These are phyloP conservation scores for Lepidocyrtoides sp. DNA, from an alignment of 2,888 invertebrate genomes.

Conservation along the genomic window DNA sequence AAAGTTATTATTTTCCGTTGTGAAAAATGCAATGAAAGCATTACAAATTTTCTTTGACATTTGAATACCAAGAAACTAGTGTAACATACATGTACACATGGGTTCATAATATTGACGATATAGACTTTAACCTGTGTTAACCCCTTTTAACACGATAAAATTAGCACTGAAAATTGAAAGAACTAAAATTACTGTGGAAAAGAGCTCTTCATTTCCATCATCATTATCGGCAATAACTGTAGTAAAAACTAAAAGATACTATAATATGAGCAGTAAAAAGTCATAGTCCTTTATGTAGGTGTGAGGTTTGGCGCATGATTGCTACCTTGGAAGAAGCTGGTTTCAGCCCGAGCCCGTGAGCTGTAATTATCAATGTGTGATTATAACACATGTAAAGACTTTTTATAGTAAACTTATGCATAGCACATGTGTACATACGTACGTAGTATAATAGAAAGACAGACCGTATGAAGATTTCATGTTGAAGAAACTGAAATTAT, in stretches of 20 bases:
- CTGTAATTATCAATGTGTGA: conserved; percentile 75
- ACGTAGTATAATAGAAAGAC: background rate
- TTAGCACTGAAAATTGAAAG: conserved; percentile 16
- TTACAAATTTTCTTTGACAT: background rate
- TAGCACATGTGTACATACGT: background rate
- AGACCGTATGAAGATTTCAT: background rate
- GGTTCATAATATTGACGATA: too few relatives aligned
- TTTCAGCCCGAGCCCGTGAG: conserved; percentile 57
- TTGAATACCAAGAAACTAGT: too few relatives aligned
- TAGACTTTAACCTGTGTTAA: too few relatives aligned
- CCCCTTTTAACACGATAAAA: too few relatives aligned
- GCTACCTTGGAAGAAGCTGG: conserved; percentile 77
- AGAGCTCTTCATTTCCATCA: conserved; percentile 19
- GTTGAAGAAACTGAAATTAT: background rate
- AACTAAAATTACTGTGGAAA: conserved; percentile 6
- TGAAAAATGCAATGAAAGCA: background rate
- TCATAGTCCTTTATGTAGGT: conserved; percentile 73
- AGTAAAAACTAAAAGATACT: conserved; percentile 10
- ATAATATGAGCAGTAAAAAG: conserved; percentile 6
- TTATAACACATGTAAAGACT: conserved; percentile 68
- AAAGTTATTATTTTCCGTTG: background rate
- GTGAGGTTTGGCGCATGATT: conserved; percentile 80
- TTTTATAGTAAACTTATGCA: too few relatives aligned
- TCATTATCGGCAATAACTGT: conserved; percentile 28
- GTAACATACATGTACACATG: background rate